These are phyloP conservation scores for Malacoctenus gilli DNA, from an alignment of 2,797 vertebrate species.

Conservation along the genomic window DNA sequence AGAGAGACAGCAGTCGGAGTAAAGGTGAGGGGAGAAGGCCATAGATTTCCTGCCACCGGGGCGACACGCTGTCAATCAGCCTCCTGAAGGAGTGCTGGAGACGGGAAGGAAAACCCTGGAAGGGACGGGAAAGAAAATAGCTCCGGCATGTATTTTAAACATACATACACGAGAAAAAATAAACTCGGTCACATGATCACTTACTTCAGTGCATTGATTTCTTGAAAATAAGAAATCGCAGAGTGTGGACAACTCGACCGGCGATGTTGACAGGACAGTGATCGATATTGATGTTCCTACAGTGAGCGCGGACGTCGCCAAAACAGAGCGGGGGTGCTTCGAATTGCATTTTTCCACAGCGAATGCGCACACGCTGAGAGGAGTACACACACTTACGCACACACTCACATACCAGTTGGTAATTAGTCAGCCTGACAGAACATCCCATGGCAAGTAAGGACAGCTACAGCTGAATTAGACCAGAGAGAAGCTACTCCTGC, in stretches of 20 bases:
- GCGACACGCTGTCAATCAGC: conserved; percentile 70
- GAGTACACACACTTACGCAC: conserved; percentile 5
- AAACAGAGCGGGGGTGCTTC: conserved; percentile 35
- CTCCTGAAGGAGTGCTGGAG: conserved; percentile 25
- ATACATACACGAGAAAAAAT: background rate
- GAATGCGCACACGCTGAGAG: conserved; percentile 7
- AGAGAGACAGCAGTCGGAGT: conserved; percentile 65
- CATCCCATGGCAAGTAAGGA: conserved; percentile 72
- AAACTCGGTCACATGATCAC: conserved; percentile 4
- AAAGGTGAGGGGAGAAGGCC: conserved; percentile 71
- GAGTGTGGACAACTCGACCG: conserved; percentile 53
- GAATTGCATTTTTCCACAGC: conserved; percentile 44
- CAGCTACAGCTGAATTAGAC: conserved; percentile 69
- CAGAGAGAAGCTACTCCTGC: conserved; percentile 56
- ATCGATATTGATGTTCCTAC: conserved; percentile 64
- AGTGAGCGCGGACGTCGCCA: conserved; percentile 38
- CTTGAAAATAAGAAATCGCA: conserved; percentile 65
- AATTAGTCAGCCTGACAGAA: conserved; percentile 78
- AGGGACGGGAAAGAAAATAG: conserved; percentile 22
- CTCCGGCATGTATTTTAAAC: background rate
- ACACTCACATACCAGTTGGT: conserved; percentile 48
- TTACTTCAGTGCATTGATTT: conserved; percentile 28
- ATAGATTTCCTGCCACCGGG: conserved; percentile 78
- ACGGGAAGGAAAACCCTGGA: conserved; percentile 35
- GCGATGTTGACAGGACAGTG: conserved; percentile 52